Conservation (phyloP, 30 jellyfish, hydroid and myxozoan genomes). For the Hydractinia echinata region DNA sequence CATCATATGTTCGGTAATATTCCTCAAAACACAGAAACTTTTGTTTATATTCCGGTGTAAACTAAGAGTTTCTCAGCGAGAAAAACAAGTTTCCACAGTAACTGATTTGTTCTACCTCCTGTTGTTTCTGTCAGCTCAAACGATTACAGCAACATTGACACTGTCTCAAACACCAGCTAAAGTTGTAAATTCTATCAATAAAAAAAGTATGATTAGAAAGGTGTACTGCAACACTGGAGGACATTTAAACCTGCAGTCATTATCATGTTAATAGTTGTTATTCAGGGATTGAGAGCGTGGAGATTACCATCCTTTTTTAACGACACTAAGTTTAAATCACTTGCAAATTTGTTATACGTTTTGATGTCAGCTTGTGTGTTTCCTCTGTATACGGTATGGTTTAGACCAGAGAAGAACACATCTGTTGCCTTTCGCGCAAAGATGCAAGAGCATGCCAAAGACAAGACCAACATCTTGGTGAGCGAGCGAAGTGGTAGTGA, state of each 20-base stretch:
- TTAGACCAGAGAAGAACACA: neutral
- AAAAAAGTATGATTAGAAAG: neutral
- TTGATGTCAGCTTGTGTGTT: neutral
- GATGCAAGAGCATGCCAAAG: neutral
- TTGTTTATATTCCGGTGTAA: neutral
- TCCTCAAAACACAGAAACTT: neutral
- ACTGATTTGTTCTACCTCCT: neutral
- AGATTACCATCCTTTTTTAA: slow-evolving; percentile 6
- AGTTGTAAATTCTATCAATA: neutral
- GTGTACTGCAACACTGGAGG: neutral
- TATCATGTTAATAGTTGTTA: neutral
- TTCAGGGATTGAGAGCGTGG: slow-evolving; percentile 14
- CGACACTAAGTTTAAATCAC: neutral
- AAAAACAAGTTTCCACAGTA: neutral
- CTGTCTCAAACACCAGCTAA: neutral
- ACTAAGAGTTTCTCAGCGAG: neutral
- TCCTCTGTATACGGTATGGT: neutral
- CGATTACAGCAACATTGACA: neutral
- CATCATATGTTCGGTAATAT: neutral
- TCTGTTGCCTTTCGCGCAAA: neutral
- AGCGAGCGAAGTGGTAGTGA: no score
- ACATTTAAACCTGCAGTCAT: neutral
- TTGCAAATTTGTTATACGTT: neutral
- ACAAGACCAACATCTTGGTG: neutral
- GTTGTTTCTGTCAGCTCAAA: neutral